Percentiles rank a stretch among this genome's conserved stretches.
These are phyloP conservation scores for Campaea margaritaria DNA, from an alignment of 2,888 invertebrate genomes.

Conservation along the genomic window DNA sequence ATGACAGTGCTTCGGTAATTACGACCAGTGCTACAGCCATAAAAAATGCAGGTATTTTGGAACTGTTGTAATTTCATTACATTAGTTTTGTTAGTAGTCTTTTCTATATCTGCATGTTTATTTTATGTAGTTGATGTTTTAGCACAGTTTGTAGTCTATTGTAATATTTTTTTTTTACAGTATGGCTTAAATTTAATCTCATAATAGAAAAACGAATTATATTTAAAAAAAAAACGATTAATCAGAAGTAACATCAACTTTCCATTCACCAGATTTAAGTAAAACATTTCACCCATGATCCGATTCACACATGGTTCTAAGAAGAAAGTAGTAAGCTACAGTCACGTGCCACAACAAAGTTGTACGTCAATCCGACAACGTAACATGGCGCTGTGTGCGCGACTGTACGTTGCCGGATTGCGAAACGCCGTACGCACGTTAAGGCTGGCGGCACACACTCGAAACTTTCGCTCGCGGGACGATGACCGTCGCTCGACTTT, in stretches of 20 bases:
- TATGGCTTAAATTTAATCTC: neutral
- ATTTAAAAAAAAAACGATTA: neutral
- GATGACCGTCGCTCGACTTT: slow-evolving; percentile 83
- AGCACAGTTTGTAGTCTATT: neutral
- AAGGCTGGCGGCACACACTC: slow-evolving; percentile 61
- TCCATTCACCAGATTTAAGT: slow-evolving; percentile 3
- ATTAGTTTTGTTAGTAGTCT: neutral
- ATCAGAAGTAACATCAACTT: neutral
- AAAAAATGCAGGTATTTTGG: too few relatives aligned
- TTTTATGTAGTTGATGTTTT: too few relatives aligned
- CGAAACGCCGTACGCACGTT: slow-evolving; percentile 65
- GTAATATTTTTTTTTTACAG: neutral
- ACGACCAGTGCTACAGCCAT: too few relatives aligned
- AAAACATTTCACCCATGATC: slow-evolving; percentile 1
- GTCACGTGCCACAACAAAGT: neutral
- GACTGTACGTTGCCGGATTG: slow-evolving; percentile 48
- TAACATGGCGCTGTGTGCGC: slow-evolving; percentile 34
- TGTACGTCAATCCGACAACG: neutral
- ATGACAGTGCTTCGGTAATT: too few relatives aligned
- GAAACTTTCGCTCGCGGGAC: slow-evolving; percentile 79
- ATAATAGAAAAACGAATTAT: neutral
- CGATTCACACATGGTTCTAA: slow-evolving; percentile 9
- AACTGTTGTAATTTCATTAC: neutral
- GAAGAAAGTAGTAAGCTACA: slow-evolving; percentile 13
- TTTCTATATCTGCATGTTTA: too few relatives aligned